phyloP scores from a whole-genome alignment of 2,888 invertebrate genomes.

The Allophyes oxyacanthae region DNA sequence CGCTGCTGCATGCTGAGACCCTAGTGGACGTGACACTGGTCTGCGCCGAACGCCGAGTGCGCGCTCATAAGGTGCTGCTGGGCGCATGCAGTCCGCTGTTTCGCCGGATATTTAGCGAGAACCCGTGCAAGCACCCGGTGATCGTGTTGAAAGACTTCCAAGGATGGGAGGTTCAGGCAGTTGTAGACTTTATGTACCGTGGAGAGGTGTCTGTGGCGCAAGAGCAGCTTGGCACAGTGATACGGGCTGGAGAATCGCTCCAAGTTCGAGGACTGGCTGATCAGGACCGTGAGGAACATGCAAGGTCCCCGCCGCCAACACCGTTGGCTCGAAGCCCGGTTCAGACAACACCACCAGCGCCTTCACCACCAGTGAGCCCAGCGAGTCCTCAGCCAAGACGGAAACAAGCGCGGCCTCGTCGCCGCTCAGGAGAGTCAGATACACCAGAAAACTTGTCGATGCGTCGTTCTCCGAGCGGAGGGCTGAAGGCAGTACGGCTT shows the following conservation, averaged over 20 bases:
- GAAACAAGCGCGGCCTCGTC: conserved; percentile 95
- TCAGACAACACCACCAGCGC: conserved; percentile 80
- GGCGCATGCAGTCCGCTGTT: conserved; percentile 97
- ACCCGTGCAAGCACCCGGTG: conserved; percentile 97
- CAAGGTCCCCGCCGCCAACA: conserved; percentile 78
- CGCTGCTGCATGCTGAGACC: conserved; percentile 95
- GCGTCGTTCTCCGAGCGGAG: conserved; percentile 85
- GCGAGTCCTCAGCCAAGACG: conserved; percentile 95
- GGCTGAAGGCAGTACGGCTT: conserved; percentile 80
- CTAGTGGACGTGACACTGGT: conserved; percentile 97
- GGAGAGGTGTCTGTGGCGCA: conserved; percentile 97
- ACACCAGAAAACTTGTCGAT: conserved; percentile 90
- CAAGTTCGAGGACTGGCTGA: conserved; percentile 95
- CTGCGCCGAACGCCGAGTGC: conserved; percentile 95
- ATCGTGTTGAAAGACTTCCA: conserved; percentile 97
- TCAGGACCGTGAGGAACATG: conserved; percentile 86
- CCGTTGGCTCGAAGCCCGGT: conserved; percentile 83
- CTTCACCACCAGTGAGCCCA: conserved; percentile 88
- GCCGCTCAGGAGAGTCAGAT: conserved; percentile 94
- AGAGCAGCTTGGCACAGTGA: conserved; percentile 94
- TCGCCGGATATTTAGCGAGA: conserved; percentile 96
- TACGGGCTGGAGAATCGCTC: conserved; percentile 96
- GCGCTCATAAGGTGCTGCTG: conserved; percentile 97
- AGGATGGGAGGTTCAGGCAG: conserved; percentile 96
- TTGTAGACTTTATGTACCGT: conserved; percentile 98